Percentiles rank a stretch among this genome's conserved stretches.
Conservation (phyloP, 2,888 invertebrate genomes). For the Plutella xylostella region DNA sequence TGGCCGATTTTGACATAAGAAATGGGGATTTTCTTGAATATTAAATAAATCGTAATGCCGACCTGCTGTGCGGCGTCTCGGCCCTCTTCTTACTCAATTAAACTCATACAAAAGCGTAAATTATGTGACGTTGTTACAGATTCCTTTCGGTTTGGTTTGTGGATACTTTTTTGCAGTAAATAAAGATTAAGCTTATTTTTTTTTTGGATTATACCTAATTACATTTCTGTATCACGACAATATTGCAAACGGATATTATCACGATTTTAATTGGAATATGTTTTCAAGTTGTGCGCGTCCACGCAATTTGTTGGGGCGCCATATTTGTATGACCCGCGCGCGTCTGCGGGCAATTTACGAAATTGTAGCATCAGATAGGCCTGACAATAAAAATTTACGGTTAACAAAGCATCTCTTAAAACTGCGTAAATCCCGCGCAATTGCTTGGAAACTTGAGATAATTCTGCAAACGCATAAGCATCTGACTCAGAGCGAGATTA, state of each 20-base stretch:
- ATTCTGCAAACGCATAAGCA: slow-evolving; percentile 41
- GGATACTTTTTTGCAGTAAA: slow-evolving; percentile 43
- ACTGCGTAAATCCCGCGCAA: background rate
- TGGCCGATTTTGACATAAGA: slow-evolving; percentile 52
- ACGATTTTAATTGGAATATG: too few relatives aligned
- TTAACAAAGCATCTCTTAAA: background rate
- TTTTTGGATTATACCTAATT: slow-evolving; percentile 37
- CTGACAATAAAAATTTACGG: background rate
- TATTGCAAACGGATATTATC: too few relatives aligned
- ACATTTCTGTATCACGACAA: background rate
- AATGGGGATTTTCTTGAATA: slow-evolving; percentile 55
- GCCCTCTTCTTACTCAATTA: slow-evolving; percentile 63
- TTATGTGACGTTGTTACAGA: slow-evolving; percentile 64
- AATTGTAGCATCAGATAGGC: background rate
- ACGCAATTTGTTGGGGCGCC: too few relatives aligned
- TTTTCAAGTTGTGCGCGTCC: too few relatives aligned
- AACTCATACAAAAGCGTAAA: slow-evolving; percentile 61
- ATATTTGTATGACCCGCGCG: too few relatives aligned
- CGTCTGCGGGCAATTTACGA: background rate
- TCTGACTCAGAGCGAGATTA: slow-evolving; percentile 50
- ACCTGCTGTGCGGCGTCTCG: slow-evolving; percentile 53
- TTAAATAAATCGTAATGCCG: slow-evolving; percentile 60
- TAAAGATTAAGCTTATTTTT: slow-evolving; percentile 54
- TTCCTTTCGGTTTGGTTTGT: slow-evolving; percentile 38
- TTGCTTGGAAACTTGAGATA: slow-evolving; percentile 21